A percentile compares a stretch with the other conserved stretches of the same genome.
Conservation (phyloP, 1,140 invertebrate species). For the Dryas iulia region DNA sequence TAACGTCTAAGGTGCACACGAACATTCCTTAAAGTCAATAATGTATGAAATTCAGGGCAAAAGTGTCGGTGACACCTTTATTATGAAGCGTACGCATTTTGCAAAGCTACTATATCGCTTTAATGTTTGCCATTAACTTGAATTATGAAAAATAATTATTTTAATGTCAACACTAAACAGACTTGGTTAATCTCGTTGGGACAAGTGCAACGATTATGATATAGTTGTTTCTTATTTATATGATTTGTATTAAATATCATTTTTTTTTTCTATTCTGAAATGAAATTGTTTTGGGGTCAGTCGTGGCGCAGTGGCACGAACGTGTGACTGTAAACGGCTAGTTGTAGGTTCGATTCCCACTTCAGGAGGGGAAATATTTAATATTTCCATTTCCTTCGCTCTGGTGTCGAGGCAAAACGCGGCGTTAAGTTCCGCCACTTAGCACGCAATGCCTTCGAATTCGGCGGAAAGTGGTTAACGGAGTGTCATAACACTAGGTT, state of each 20-base stretch:
- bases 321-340: too few species aligned
- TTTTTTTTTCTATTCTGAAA: too few species aligned
- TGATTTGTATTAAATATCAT: not conserved
- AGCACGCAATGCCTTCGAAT: too few species aligned
- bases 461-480: too few species aligned
- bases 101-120: not conserved
- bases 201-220: not conserved
- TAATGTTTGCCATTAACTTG: conserved; percentile 25
- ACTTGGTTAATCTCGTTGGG: not conserved
- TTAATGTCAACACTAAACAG: conserved; percentile 13
- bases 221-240: not conserved
- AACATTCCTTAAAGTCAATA: not conserved
- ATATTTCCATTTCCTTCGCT: too few species aligned
- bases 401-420: too few species aligned
- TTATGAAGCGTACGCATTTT: conserved; percentile 17
- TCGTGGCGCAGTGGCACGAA: too few species aligned
- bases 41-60: conserved; percentile 20
- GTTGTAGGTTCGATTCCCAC: too few species aligned
- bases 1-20: conserved; percentile 1
- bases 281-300: too few species aligned
- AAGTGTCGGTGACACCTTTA: conserved; percentile 30
- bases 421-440: too few species aligned
- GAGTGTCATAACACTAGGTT: too few species aligned
- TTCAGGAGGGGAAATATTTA: too few species aligned
- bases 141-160: conserved; percentile 26